Base-by-base conservation (phyloP, 2,888 invertebrate genomes). In the Cryptocephalus moraei region DNA sequence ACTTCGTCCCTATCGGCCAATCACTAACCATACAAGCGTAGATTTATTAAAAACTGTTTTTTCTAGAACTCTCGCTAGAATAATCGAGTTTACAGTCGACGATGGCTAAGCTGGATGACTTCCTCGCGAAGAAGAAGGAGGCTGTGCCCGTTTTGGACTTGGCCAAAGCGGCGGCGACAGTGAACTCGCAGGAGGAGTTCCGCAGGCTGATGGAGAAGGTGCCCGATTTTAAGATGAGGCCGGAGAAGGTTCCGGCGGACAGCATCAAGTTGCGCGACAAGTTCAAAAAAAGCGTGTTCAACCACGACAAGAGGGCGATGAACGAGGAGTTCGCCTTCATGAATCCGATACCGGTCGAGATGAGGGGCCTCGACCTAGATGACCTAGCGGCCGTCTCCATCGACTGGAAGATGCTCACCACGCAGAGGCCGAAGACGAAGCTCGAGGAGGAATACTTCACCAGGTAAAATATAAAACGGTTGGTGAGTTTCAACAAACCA, bases 321-420 rank as follows among this genome's bases (percentile, higher is more conserved):
- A 80, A 77, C 56, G 80, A 81, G 60, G 73, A 80, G 57, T 81
- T 79, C 41, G 74, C 75, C 3, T 81, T 81, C 58, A 81, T 82
- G 59, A 84, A 92, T 70, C 91, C 92, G 0, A 74, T 90, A 53
- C 91, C 92, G 2, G 73, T 76, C 0, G 90, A 91, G 67, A 91
- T 92, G 91, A 78, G 76, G 57, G 74, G 75, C 9, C 73, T 87
- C 39, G 81, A 82, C 62, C 76, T 89, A 58, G 79, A 80, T 42
- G 91, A 92, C 60, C 72, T 92, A 43, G 87, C 87, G 59, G 77
- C 83, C 9, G 90, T 92, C 12, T 82, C 88, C 34, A 93, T 93
- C 51, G 90, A 91, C 65, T 93, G 92, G 92, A 81, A 86, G 68
- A 92, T 93, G 92, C 74, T 93, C 47, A 92, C 92, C 10, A 84